Conservation (phyloP, 2,797 vertebrate species). For the Lemur catta region DNA sequence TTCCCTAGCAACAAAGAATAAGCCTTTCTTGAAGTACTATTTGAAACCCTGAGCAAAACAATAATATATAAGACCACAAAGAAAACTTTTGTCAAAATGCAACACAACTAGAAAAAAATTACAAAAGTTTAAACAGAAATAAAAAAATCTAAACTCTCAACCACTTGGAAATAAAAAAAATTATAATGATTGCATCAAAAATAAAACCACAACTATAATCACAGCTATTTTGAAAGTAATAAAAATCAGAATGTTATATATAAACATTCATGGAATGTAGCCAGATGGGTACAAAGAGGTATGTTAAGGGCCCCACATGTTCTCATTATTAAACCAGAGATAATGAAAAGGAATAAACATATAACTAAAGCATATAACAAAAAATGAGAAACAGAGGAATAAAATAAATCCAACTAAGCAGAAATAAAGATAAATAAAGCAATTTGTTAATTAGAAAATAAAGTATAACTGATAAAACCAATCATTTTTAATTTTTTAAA, state of each 20-base stretch:
- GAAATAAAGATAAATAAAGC: background rate
- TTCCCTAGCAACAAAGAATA: conserved; percentile 8
- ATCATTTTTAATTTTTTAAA: background rate
- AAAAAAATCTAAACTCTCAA: background rate
- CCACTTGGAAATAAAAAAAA: background rate
- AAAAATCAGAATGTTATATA: conserved; percentile 20
- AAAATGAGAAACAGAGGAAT: background rate
- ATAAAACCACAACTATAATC: background rate
- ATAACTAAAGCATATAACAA: background rate
- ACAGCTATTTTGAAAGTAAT: conserved; percentile 34
- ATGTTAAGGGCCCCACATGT: background rate
- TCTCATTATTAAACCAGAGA: conserved; percentile 28
- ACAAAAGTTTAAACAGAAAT: background rate
- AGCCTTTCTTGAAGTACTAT: conserved; percentile 2
- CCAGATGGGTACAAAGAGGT: background rate
- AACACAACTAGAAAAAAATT: conserved; percentile 1
- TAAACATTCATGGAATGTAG: conserved; percentile 1
- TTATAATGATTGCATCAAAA: background rate
- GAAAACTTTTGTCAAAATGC: conserved; percentile 33
- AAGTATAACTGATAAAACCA: background rate
- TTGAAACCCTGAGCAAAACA: conserved; percentile 39
- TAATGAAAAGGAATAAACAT: background rate
- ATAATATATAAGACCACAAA: background rate
- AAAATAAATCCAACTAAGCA: conserved; percentile 2
- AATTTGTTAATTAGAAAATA: conserved; percentile 14